Conservation (phyloP, 1,140 invertebrate species). For the Atta colombica region DNA sequence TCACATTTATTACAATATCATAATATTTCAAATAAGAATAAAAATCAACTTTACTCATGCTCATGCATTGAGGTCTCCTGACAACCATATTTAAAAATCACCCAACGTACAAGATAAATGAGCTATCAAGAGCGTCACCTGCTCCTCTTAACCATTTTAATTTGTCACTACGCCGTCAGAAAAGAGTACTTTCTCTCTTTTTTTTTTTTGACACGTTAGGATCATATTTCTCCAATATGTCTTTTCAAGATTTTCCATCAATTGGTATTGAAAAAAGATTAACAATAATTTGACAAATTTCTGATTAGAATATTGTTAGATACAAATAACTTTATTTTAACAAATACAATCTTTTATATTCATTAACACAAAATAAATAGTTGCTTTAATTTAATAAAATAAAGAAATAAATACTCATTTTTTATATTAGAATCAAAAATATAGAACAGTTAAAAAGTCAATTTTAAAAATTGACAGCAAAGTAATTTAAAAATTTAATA, state of each 20-base stretch:
- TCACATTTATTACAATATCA: constrained; percentile 50
- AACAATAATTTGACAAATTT: constrained; percentile 26
- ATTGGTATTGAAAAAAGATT: not conserved
- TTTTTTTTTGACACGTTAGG: not conserved
- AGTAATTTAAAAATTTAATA: not conserved
- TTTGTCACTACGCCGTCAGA: constrained; percentile 78
- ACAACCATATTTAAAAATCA: constrained; percentile 32
- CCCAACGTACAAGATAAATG: constrained; percentile 75
- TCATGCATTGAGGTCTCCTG: not conserved
- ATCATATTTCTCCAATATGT: not conserved
- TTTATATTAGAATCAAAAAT: constrained; percentile 1
- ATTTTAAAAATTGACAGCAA: not conserved
- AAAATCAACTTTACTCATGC: constrained; percentile 37
- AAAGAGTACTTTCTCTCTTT: constrained; percentile 70
- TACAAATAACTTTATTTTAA: not conserved
- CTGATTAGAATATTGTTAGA: not conserved
- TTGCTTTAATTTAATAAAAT: not conserved
- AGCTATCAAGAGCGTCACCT: constrained; percentile 70
- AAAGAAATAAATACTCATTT: not conserved
- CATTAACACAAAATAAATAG: not conserved
- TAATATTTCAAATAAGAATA: constrained; percentile 19
- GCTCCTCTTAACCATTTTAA: constrained; percentile 79
- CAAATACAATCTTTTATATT: not conserved
- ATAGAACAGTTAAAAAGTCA: not conserved
- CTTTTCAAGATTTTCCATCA: constrained; percentile 23